phyloP scores from a whole-genome alignment of 2,888 invertebrate genomes.

The Luperina nickerlii region DNA sequence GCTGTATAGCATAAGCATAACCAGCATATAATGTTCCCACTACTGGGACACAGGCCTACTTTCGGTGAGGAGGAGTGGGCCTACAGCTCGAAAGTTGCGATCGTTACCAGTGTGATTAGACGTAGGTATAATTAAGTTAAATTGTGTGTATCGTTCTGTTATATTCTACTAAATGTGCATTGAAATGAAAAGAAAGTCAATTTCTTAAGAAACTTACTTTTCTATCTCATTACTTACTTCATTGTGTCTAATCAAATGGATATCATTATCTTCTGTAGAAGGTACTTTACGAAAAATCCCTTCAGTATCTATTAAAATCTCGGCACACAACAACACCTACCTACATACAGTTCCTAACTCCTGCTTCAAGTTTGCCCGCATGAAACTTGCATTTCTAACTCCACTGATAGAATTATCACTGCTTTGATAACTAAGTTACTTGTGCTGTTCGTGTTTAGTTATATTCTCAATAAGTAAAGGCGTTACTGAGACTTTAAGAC shows the following conservation, averaged over 20 bases:
- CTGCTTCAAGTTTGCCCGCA: slow-evolving; percentile 54
- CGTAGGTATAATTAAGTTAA: neutral
- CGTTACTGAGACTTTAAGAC: neutral
- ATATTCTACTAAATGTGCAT: neutral
- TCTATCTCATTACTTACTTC: neutral
- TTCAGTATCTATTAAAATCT: slow-evolving; percentile 8
- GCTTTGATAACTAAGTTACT: slow-evolving; percentile 51
- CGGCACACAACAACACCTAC: neutral
- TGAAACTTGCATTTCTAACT: slow-evolving; percentile 62
- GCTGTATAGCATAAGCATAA: neutral
- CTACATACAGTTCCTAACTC: slow-evolving; percentile 13
- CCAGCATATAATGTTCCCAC: neutral
- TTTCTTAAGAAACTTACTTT: neutral
- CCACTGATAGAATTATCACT: slow-evolving; percentile 53
- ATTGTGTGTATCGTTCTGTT: neutral
- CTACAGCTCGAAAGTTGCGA: neutral
- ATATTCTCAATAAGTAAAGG: slow-evolving; percentile 16
- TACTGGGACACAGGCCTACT: neutral
- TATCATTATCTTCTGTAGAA: neutral
- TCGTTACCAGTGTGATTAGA: neutral
- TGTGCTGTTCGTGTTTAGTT: slow-evolving; percentile 18
- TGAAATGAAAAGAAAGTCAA: neutral
- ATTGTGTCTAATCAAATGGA: neutral
- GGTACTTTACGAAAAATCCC: neutral
- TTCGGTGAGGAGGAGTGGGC: neutral